Percentiles rank a stretch among this genome's conserved stretches.
phyloP scores from a whole-genome alignment of 1,140 invertebrate genomes.

The Lepidurus arcticus region DNA sequence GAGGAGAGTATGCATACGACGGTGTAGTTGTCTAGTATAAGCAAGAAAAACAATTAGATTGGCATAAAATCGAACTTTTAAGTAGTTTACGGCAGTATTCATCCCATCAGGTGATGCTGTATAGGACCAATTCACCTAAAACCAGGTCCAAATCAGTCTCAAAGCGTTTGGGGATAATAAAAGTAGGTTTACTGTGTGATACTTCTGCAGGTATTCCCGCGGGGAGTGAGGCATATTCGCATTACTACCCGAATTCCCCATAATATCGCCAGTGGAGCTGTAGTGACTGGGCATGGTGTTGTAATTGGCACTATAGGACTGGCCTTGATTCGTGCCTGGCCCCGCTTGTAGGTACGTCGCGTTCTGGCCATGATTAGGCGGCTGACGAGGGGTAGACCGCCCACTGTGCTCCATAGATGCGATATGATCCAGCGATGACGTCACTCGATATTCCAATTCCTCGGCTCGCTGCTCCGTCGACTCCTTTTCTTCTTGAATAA shows the following conservation, averaged over 20 bases:
- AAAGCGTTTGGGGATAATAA: background rate
- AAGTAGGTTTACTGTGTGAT: constrained; percentile 62
- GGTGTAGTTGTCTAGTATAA: constrained; percentile 31
- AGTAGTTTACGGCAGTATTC: constrained; percentile 24
- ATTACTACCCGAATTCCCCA: background rate
- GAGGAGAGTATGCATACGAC: constrained; percentile 30
- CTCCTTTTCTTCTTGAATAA: constrained; percentile 99
- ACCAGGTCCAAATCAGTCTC: background rate
- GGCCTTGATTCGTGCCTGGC: constrained; percentile 38
- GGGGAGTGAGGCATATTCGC: constrained; percentile 58
- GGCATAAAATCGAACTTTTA: background rate
- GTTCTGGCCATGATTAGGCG: background rate
- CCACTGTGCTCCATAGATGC: constrained; percentile 61
- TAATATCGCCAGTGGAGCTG: constrained; percentile 29
- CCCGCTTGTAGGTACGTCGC: constrained; percentile 8
- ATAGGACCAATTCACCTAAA: constrained; percentile 33
- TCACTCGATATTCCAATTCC: constrained; percentile 89
- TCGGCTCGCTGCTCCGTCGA: constrained; percentile 93
- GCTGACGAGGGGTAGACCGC: constrained; percentile 64
- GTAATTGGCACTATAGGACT: constrained; percentile 26
- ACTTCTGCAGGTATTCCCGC: constrained; percentile 72
- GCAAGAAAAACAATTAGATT: background rate
- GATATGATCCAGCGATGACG: constrained; percentile 85
- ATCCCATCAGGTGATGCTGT: constrained; percentile 29
- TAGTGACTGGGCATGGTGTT: constrained; percentile 36